Conservation (phyloP, 2,113 vertebrate species). For the Circaetus gallicus region DNA sequence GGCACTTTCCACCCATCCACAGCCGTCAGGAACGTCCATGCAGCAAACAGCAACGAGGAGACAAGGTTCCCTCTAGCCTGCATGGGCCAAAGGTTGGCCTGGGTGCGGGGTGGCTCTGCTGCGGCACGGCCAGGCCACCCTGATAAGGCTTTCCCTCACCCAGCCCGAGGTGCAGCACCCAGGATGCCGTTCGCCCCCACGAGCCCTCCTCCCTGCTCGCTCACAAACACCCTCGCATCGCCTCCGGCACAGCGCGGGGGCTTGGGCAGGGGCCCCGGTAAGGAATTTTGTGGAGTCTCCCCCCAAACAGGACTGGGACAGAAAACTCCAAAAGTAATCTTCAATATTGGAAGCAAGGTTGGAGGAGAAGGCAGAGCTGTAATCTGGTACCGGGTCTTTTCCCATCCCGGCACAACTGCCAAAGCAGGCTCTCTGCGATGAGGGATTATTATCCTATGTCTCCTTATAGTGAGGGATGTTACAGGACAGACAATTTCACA, state of each 20-base stretch:
- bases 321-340: not conserved
- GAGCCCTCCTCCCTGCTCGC: not conserved
- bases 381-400: not conserved
- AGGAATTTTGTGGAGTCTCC: not conserved
- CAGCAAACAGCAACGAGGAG: not conserved
- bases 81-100: slow-evolving; percentile 23
- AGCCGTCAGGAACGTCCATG: not conserved
- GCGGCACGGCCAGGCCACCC: not conserved
- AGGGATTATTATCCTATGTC: not conserved
- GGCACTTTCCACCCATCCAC: not conserved
- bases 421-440: not conserved
- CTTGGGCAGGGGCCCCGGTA: rapidly evolving
- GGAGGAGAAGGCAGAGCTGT: not conserved
- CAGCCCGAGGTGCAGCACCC: not conserved
- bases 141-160: not conserved
- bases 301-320: rapidly evolving
- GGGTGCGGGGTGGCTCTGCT: not conserved
- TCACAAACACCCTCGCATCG: not conserved
- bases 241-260: rapidly evolving
- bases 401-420: not conserved
- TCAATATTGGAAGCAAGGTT: not conserved
- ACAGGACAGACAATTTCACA: not conserved
- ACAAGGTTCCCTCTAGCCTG: not conserved
- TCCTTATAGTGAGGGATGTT: not conserved
- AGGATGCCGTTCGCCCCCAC: rapidly evolving